A percentile compares a stretch with the other conserved stretches of the same genome.
phyloP scores from a whole-genome alignment of 2,888 invertebrate genomes.

The Urechis unicinctus region DNA sequence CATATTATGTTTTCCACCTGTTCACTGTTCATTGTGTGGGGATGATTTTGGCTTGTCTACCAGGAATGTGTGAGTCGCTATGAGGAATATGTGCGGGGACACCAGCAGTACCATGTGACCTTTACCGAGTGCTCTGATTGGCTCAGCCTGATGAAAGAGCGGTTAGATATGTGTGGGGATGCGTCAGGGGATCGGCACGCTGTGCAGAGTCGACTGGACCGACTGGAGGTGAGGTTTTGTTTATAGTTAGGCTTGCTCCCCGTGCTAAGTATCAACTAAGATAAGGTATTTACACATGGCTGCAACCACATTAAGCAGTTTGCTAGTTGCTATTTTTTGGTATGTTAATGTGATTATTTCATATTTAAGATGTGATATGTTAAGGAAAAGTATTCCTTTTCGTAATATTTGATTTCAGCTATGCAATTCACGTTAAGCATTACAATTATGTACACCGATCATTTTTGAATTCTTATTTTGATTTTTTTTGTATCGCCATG shows the following conservation, averaged over 20 bases:
- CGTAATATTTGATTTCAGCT: too few relatives aligned
- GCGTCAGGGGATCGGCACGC: conserved; percentile 79
- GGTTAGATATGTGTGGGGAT: conserved; percentile 72
- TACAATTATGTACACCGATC: too few relatives aligned
- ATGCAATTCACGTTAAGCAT: too few relatives aligned
- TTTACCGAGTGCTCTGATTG: conserved; percentile 25
- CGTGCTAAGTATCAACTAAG: too few relatives aligned
- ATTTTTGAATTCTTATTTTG: too few relatives aligned
- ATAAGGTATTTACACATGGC: too few relatives aligned
- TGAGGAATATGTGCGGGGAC: conserved; percentile 74
- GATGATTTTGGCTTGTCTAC: too few relatives aligned
- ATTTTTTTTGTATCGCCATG: neutral
- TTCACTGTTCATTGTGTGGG: conserved; percentile 1
- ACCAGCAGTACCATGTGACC: conserved; percentile 61
- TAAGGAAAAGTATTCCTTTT: too few relatives aligned
- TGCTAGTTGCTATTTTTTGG: neutral
- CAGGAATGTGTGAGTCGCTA: conserved; percentile 61
- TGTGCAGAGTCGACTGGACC: conserved; percentile 72
- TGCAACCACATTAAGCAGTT: neutral
- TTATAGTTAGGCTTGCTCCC: too few relatives aligned
- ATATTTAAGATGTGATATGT: neutral
- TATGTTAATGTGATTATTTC: neutral
- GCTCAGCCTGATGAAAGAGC: conserved; percentile 85
- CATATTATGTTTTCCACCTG: neutral
- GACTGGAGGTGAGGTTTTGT: conserved; percentile 59